Conservation (phyloP, 1,140 invertebrate species). For the Steinernema feltiae region DNA sequence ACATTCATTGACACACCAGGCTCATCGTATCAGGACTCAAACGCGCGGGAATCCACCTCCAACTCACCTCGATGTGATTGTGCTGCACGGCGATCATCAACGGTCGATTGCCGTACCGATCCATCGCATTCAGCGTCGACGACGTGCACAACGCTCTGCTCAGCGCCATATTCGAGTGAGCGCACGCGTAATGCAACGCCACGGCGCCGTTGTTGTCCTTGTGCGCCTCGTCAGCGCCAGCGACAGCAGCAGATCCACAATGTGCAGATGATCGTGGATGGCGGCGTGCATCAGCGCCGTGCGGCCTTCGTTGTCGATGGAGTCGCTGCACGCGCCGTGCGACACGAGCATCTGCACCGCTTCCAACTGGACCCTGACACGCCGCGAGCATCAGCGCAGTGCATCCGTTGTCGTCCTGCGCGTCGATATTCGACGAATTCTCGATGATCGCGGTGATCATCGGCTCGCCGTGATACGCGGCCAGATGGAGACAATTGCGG, state of each 20-base stretch:
- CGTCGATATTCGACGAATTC: slow-evolving; percentile 17
- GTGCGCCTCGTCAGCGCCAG: slow-evolving; percentile 36
- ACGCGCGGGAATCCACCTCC: too few relatives aligned
- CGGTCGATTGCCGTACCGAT: slow-evolving; percentile 26
- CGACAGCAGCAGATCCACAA: slow-evolving; percentile 35
- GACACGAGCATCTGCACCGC: slow-evolving; percentile 26
- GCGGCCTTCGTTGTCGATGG: slow-evolving; percentile 30
- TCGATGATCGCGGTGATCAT: slow-evolving; percentile 22
- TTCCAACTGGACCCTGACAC: slow-evolving; percentile 30
- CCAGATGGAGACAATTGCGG: slow-evolving; percentile 30
- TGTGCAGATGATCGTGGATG: slow-evolving; percentile 26
- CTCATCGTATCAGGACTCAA: too few relatives aligned
- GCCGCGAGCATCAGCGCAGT: slow-evolving; percentile 35
- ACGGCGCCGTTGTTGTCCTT: slow-evolving; percentile 39
- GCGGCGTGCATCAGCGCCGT: slow-evolving; percentile 30
- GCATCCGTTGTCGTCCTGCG: slow-evolving; percentile 23
- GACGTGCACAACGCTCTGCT: slow-evolving; percentile 23
- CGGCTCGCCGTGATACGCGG: slow-evolving; percentile 29
- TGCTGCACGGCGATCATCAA: slow-evolving; percentile 34
- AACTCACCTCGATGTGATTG: slow-evolving; percentile 22
- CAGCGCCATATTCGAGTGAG: slow-evolving; percentile 23
- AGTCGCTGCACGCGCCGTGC: slow-evolving; percentile 26
- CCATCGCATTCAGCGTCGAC: slow-evolving; percentile 27
- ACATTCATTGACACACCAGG: too few relatives aligned
- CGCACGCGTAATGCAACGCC: slow-evolving; percentile 35